Percentiles rank a stretch among this genome's conserved stretches.
These are phyloP conservation scores for Agrochola litura DNA, from an alignment of 2,888 invertebrate species.

Conservation along the genomic window DNA sequence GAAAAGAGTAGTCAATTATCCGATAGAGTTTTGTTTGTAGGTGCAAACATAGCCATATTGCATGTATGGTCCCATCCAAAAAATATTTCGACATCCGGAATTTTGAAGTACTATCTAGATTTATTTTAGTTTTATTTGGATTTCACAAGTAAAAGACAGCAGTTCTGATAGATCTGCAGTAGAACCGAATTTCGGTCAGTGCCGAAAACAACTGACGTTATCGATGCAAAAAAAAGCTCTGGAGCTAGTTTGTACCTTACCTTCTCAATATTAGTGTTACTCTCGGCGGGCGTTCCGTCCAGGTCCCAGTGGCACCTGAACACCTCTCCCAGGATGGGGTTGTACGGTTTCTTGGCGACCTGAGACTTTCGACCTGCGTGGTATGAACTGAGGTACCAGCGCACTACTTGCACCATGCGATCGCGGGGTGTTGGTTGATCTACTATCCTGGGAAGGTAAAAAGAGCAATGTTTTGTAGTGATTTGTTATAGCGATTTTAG, in stretches of 20 bases:
- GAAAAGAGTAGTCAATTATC: no score
- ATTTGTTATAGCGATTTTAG: neutral
- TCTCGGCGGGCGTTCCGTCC: conserved; percentile 76
- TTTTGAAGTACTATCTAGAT: no score
- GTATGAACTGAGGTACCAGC: conserved; percentile 99
- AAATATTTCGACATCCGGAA: neutral
- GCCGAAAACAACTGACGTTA: neutral
- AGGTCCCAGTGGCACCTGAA: conserved; percentile 97
- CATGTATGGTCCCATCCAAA: neutral
- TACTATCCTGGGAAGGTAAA: conserved; percentile 92
- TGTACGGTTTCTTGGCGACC: conserved; percentile 99
- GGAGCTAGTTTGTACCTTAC: conserved; percentile 58
- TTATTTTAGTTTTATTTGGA: no score
- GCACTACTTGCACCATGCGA: conserved; percentile 97
- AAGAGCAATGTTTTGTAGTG: neutral
- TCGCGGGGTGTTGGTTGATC: conserved; percentile 96
- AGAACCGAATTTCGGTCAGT: neutral
- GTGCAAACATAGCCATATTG: neutral
- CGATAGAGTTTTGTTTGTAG: no score
- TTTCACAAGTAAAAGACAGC: no score
- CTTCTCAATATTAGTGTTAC: conserved; percentile 73
- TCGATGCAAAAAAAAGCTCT: neutral
- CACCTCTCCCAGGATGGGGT: conserved; percentile 99
- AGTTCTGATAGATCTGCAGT: neutral
- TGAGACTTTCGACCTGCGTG: conserved; percentile 99